phyloP scores from a whole-genome alignment of 1,140 invertebrate species.

The Coptotermes formosanus region DNA sequence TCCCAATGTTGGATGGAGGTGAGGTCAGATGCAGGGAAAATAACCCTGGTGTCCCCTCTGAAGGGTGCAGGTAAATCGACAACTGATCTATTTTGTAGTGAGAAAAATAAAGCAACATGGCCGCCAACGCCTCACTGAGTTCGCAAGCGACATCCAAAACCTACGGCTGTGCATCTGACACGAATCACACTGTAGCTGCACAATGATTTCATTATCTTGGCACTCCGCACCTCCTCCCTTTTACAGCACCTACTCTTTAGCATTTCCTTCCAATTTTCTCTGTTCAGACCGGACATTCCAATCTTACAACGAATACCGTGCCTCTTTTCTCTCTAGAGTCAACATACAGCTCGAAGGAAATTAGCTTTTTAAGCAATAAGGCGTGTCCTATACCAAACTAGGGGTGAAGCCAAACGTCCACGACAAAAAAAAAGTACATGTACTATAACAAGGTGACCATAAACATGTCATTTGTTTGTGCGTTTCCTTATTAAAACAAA shows the following conservation, averaged over 20 bases:
- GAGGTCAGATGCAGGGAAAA: no score
- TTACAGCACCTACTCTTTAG: not conserved
- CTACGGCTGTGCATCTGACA: not conserved
- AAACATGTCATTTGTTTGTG: constrained; percentile 31
- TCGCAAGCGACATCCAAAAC: not conserved
- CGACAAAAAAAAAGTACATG: not conserved
- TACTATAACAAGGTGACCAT: constrained; percentile 29
- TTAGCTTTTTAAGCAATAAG: constrained; percentile 38
- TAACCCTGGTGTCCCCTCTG: no score
- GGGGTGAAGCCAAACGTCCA: not conserved
- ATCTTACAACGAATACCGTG: not conserved
- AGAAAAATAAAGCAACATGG: no score
- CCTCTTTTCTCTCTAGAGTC: not conserved
- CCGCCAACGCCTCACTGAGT: no score
- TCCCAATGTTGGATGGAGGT: no score
- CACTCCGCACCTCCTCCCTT: not conserved
- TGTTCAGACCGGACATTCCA: constrained; percentile 14
- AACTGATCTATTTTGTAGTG: no score
- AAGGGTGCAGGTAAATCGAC: no score
- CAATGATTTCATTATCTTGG: not conserved
- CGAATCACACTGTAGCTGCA: not conserved
- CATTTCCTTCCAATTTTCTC: constrained; percentile 11
- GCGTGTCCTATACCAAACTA: constrained; percentile 34
- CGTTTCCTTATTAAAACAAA: constrained; percentile 30
- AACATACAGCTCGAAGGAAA: constrained; percentile 27